A percentile compares a stretch with the other conserved stretches of the same genome.
Conservation (phyloP, 2,113 vertebrate species). For the Atlantisia rogersi region DNA sequence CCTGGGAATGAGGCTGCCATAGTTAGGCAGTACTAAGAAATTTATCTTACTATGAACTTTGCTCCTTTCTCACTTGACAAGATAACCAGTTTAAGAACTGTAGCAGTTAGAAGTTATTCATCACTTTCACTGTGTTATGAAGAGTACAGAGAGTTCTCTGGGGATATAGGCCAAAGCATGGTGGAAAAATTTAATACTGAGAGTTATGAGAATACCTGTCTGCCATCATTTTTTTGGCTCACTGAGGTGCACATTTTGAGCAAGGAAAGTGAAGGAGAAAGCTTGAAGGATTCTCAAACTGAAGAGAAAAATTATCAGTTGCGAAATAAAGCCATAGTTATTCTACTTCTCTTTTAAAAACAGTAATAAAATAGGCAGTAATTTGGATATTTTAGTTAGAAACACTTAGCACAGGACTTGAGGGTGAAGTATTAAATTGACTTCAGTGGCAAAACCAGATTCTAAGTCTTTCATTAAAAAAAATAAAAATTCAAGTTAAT, state of each 20-base stretch:
- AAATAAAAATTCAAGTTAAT: background rate
- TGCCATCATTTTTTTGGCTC: slow-evolving; percentile 40
- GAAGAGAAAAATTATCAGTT: background rate
- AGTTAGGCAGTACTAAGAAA: background rate
- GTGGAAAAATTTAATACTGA: slow-evolving; percentile 38
- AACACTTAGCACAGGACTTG: background rate
- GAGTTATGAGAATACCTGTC: slow-evolving; percentile 20
- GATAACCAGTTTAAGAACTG: background rate
- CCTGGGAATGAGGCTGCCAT: background rate
- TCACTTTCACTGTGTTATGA: background rate
- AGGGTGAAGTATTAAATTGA: background rate
- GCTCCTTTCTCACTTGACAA: background rate
- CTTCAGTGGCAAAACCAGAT: background rate
- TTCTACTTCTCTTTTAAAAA: background rate
- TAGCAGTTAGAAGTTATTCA: background rate
- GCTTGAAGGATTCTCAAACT: background rate
- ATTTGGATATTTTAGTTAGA: background rate
- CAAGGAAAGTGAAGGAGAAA: background rate
- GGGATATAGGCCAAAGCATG: background rate
- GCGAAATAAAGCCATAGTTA: background rate
- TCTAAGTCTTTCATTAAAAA: background rate
- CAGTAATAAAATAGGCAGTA: background rate
- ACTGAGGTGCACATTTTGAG: background rate
- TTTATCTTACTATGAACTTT: background rate
- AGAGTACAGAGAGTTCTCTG: slow-evolving; percentile 4